Conservation (phyloP, 2,797 vertebrate genomes). For the Pristis pectinata region DNA sequence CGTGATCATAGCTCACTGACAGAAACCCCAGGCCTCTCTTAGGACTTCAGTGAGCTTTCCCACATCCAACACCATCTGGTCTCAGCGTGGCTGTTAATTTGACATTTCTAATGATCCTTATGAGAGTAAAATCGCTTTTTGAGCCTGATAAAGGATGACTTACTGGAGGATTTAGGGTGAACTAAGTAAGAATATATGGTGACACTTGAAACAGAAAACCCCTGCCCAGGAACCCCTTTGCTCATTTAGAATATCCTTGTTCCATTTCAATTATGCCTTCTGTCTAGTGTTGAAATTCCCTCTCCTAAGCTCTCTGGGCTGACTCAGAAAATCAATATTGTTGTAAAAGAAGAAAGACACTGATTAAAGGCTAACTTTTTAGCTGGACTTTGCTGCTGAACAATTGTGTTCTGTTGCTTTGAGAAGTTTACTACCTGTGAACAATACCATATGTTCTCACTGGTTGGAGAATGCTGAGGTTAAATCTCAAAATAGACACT, state of each 20-base stretch:
- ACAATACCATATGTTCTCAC: background rate
- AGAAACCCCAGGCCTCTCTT: background rate
- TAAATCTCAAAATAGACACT: background rate
- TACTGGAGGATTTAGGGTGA: background rate
- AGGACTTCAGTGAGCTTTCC: background rate
- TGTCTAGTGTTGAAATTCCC: background rate
- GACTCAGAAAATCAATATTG: background rate
- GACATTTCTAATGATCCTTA: background rate
- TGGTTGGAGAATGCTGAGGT: background rate
- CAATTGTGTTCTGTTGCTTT: background rate
- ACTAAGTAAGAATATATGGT: background rate
- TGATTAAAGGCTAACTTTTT: too few relatives aligned
- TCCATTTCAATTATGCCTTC: background rate
- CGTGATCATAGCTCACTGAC: background rate
- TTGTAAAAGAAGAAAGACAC: background rate
- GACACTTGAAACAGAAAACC: too few relatives aligned
- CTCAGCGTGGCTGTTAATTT: background rate
- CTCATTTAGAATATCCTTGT: background rate
- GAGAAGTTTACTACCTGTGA: background rate
- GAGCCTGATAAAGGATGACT: background rate
- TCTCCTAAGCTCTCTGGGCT: background rate
- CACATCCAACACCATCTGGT: background rate
- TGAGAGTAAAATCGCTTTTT: background rate
- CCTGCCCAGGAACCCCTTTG: background rate
- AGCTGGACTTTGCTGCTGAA: too few relatives aligned